phyloP scores from a whole-genome alignment of 2,888 invertebrate genomes.

The Thymelicus lineola region DNA sequence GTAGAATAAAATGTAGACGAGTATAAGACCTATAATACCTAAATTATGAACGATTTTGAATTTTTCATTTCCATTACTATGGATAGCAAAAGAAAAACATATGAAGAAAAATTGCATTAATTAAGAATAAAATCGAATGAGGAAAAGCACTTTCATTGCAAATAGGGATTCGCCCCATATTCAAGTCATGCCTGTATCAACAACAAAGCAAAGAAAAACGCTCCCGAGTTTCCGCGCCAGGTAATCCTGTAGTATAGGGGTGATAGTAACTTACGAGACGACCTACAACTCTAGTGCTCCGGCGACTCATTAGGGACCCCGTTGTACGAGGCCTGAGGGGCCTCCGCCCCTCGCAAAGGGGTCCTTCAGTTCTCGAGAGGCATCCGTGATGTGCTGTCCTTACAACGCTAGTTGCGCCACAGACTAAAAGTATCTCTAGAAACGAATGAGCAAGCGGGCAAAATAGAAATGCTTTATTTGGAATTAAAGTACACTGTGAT shows the following conservation, averaged over 20 bases:
- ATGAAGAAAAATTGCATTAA: slow-evolving; percentile 15
- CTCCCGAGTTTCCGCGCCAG: slow-evolving; percentile 68
- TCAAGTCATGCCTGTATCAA: slow-evolving; percentile 44
- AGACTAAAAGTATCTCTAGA: slow-evolving; percentile 14
- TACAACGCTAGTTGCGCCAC: slow-evolving; percentile 51
- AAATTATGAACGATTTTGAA: too few relatives aligned
- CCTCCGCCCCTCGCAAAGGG: slow-evolving; percentile 72
- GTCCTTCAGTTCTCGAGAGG: slow-evolving; percentile 74
- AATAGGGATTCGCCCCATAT: slow-evolving; percentile 53
- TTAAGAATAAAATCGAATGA: slow-evolving; percentile 15
- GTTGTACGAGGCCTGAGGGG: slow-evolving; percentile 73
- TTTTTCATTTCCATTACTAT: too few relatives aligned
- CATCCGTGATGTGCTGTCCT: slow-evolving; percentile 69
- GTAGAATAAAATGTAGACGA: too few relatives aligned
- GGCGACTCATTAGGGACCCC: slow-evolving; percentile 82
- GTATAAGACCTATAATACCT: too few relatives aligned
- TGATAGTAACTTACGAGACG: slow-evolving; percentile 72
- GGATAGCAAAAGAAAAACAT: too few relatives aligned
- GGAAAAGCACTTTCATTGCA: slow-evolving; percentile 12
- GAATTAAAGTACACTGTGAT: slow-evolving; percentile 29
- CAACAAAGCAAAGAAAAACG: slow-evolving; percentile 71
- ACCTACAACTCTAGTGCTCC: slow-evolving; percentile 84
- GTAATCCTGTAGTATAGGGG: slow-evolving; percentile 71
- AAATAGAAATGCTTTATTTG: slow-evolving; percentile 11
- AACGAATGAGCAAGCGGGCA: neutral